Conservation (phyloP, 2,888 invertebrate species). For the Plutella xylostella region DNA sequence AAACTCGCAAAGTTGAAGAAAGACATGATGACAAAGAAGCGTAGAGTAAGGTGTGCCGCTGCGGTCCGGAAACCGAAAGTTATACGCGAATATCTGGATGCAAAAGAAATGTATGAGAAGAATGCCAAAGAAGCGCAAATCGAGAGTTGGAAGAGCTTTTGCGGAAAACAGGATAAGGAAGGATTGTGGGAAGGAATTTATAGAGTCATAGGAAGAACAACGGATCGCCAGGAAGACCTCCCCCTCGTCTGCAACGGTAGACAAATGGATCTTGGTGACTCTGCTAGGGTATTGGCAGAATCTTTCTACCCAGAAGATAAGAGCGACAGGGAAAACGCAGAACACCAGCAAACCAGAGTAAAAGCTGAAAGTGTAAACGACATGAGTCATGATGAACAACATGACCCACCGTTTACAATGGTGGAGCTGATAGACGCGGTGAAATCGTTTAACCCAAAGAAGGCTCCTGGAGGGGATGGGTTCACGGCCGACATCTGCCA, state of each 20-base stretch:
- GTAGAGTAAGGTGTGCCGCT: conserved; percentile 5
- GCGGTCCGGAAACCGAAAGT: background rate
- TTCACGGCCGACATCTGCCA: conserved; percentile 12
- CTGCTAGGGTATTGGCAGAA: conserved; percentile 1
- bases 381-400: background rate
- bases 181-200: conserved; percentile 5
- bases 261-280: background rate
- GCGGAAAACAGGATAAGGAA: conserved; percentile 2
- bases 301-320: conserved; percentile 7
- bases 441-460: conserved; percentile 8
- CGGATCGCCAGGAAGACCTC: background rate
- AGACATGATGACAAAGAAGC: background rate
- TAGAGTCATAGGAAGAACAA: background rate
- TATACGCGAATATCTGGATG: conserved; percentile 3
- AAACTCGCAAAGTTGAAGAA: conserved; percentile 2
- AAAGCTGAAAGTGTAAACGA: background rate
- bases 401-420: conserved; percentile 8
- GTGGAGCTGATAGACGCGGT: conserved; percentile 1
- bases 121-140: background rate
- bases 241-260: background rate
- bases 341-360: background rate
- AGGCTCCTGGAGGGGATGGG: conserved; percentile 11
- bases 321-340: background rate
- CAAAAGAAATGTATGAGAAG: background rate
- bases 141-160: conserved; percentile 4